A percentile compares a stretch with the other conserved stretches of the same genome.
Conservation (phyloP, 1,140 invertebrate species). For the Meloidogyne exigua region DNA sequence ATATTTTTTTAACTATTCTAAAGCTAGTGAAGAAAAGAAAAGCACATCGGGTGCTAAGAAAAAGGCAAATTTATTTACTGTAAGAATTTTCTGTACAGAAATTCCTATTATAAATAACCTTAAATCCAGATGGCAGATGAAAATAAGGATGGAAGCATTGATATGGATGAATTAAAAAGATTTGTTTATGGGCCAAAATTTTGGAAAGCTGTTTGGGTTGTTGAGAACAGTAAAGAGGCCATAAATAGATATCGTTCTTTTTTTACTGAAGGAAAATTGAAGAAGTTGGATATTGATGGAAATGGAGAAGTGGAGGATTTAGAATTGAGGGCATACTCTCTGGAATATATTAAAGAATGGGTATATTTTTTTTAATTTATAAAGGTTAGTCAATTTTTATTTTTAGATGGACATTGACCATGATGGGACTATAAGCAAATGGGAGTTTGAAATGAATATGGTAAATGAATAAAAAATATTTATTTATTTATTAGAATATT, state of each 20-base stretch:
- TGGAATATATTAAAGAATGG: background rate
- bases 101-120: too few relatives aligned
- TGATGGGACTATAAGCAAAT: background rate
- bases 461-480: background rate
- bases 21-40: too few relatives aligned
- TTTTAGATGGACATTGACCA: constrained; percentile 2
- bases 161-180: background rate
- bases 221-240: background rate
- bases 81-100: too few relatives aligned
- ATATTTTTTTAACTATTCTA: too few relatives aligned
- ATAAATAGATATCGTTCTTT: background rate
- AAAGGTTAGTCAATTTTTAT: background rate
- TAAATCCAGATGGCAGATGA: background rate
- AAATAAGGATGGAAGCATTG: background rate
- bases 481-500: too few relatives aligned
- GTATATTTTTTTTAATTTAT: too few relatives aligned
- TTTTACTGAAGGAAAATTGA: background rate
- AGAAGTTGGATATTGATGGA: background rate
- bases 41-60: too few relatives aligned
- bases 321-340: background rate
- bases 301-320: background rate
- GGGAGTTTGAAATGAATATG: background rate
- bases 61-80: too few relatives aligned
- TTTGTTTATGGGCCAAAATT: constrained; percentile 2
- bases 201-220: background rate